Conservation (phyloP, 2,888 invertebrate species). For the Drosophila nigritarsus region DNA sequence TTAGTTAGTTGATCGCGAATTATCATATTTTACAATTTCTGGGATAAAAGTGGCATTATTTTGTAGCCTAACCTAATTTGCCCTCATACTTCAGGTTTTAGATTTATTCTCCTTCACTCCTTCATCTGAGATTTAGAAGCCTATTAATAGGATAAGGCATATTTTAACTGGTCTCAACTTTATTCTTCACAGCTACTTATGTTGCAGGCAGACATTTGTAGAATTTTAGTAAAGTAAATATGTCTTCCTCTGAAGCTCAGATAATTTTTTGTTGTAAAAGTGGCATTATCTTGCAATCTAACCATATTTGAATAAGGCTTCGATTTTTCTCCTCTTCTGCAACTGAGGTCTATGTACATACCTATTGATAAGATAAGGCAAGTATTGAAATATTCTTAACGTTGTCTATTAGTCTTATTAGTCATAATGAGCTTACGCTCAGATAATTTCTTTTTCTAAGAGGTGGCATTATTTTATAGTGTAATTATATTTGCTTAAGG, state of each 20-base stretch:
- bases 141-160: not conserved
- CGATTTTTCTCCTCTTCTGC: not conserved
- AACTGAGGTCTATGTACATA: not conserved
- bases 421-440: not conserved
- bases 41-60: not conserved
- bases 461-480: not conserved
- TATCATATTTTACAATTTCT: not conserved
- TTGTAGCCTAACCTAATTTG: not conserved
- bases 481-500: not conserved
- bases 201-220: not conserved
- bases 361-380: not conserved
- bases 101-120: not conserved
- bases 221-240: not conserved
- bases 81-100: not conserved
- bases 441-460: not conserved
- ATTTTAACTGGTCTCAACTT: not conserved
- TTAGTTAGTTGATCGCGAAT: not conserved
- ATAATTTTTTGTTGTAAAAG: not conserved
- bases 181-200: not conserved
- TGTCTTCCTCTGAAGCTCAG: not conserved
- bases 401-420: not conserved
- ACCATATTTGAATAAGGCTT: not conserved
- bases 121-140: not conserved
- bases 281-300: not conserved
- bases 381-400: not conserved